Base-by-base conservation (phyloP, 1,140 invertebrate genomes). In the Conus ventricosus region DNA sequence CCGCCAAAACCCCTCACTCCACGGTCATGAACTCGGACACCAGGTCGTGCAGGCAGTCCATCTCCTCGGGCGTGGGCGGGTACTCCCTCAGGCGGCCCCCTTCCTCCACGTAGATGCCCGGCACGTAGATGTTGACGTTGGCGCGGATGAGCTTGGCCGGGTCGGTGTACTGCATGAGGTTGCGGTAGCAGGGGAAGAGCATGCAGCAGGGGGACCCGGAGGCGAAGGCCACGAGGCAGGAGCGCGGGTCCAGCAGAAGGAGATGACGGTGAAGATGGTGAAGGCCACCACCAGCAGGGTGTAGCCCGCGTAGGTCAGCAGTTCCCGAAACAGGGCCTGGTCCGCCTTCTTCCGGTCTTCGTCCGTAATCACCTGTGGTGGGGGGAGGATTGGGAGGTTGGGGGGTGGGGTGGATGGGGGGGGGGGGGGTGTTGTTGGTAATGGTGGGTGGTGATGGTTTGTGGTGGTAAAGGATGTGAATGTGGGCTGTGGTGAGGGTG, bases 141-240 rank as follows among this genome's bases (percentile, higher is more conserved):
- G 91, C 92, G 51, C 89, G 82, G 5, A 91, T 83, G 0, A 91
- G 39, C 57, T 89, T 84, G n/a, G 60, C 63, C 11, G 91, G 89
- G 63, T 91, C 88, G 1, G 88, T 88, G 81, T 90, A 90, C 82
- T 90, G 81, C 86, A 90, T 83, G 51, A 90, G 76, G 27, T 84
- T 84, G 51, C 85, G 54, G 27, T 91, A 81, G 76, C 91, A 92
- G 0, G 92, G 92, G 82, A 88, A 86, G 15, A 90, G 54, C n/a
- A 92, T 11, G 39, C 89, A 89, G 85, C 92, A 92, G 15, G 92
- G 92, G 87, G 89, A 90, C 1, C 91, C 91, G 0, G 88, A 25
- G 82, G 82, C n/a, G 88, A 92, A 92, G 20, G 90, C 89, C 17
- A 91, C 57, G 17, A 91, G 83, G 82, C 85, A 91, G 27, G 87